Evolutionary conservation across 1,140 invertebrate species (phyloP), one percentile per base, ranked within the genome.

Genomic region (Formica selysi): DNA sequence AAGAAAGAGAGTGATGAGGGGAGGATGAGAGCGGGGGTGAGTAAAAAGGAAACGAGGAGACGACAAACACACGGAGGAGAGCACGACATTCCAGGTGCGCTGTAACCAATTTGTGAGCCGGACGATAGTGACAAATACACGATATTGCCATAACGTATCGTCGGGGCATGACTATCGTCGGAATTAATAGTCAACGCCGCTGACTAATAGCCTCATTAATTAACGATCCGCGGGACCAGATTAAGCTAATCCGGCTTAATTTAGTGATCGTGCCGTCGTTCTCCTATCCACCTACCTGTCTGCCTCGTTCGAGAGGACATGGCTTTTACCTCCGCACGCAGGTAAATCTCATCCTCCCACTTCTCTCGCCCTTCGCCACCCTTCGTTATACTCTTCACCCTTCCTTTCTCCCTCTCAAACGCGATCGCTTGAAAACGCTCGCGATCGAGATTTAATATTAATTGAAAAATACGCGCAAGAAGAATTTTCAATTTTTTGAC

Each of bases 151-250:
- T 93, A 93, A 93, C 91, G 89, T 92, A 94, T 93, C 91, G 91
- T 84, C 86, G 76, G 70, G 80, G 78, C 87, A 91, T 87, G 85
- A 92, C 92, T 93, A 93, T 94, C 90, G 86, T 87, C 64, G 91
- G 90, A 93, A 93, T 94, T 93, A 93, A 93, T 93, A 93, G 91
- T 93, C 90, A 91, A 87, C 89, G 92, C 65, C 88, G 87, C 87
- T 92, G 84, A 92, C 93, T 93, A 94, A 94, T 93, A 94, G 92
- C 86, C 89, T 89, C 93, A 92, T 93, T 93, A 93, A 94, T 93
- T 93, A 93, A 93, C 91, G 90, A 92, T 93, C 93, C 88, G 89
- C 89, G 83, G 87, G 83, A 70, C 81, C 91, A 91, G 93, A 93
- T 93, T 93, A 93, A 90, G 73, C 91, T 92, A 92, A 92, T 93